Evolutionary conservation across 2,888 invertebrate species (phyloP).

Genomic region (Tenthredo mesomela): DNA sequence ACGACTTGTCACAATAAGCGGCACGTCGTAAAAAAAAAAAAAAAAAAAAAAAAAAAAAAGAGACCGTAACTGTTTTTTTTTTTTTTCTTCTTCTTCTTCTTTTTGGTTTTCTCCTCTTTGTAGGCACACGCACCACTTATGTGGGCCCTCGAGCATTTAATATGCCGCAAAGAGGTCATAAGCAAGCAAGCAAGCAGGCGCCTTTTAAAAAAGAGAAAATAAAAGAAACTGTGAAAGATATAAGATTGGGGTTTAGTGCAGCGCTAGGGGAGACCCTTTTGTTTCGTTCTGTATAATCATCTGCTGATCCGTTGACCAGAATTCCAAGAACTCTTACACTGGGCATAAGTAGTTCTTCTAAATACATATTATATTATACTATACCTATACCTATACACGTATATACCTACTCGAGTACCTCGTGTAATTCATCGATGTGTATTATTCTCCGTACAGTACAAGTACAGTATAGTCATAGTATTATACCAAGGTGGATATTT

Average conservation of each 20-base stretch:
- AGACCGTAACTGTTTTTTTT: background rate
- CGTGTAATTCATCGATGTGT: background rate
- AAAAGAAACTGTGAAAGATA: background rate
- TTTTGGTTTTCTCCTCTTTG: background rate
- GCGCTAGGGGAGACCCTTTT: background rate
- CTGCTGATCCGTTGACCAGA: background rate
- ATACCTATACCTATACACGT: background rate
- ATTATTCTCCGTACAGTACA: background rate
- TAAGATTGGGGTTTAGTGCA: background rate
- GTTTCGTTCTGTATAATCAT: conserved; percentile 17
- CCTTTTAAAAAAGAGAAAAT: conserved; percentile 38
- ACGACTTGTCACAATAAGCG: background rate
- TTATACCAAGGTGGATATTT: background rate
- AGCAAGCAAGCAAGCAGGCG: conserved; percentile 29
- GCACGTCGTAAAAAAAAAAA: background rate
- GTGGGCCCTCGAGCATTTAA: conserved; percentile 44
- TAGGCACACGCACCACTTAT: conserved; percentile 39
- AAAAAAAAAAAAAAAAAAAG: conserved; percentile 15
- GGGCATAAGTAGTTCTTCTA: background rate
- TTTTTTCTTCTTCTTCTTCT: background rate
- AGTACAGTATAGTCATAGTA: background rate
- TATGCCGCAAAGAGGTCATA: conserved; percentile 48
- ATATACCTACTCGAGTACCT: background rate
- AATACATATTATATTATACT: background rate
- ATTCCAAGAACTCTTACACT: background rate